A percentile compares a stretch with the other conserved stretches of the same genome.
These are phyloP conservation scores for pig (Sus scrofa) DNA, from an alignment of 2,113 vertebrate species.

Conservation along the genomic window DNA sequence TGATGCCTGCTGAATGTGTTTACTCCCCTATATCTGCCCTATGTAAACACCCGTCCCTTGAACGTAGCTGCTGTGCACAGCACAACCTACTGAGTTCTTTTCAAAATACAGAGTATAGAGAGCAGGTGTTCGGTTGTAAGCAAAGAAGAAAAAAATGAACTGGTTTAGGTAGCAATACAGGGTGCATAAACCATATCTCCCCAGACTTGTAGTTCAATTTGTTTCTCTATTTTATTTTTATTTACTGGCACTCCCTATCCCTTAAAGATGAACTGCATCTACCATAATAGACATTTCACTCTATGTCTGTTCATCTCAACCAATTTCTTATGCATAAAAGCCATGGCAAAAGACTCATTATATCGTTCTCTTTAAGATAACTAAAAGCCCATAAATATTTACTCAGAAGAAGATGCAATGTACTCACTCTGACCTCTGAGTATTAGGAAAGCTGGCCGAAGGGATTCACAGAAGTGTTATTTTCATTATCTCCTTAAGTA, in stretches of 20 bases:
- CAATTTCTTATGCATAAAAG: background rate
- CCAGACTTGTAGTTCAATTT: background rate
- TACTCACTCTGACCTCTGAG: background rate
- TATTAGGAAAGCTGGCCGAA: background rate
- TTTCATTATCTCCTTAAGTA: background rate
- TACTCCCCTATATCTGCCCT: background rate
- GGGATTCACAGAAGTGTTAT: background rate
- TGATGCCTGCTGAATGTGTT: background rate
- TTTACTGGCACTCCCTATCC: background rate
- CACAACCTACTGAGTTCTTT: constrained; percentile 37
- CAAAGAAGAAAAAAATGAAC: background rate
- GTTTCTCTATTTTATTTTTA: constrained; percentile 55
- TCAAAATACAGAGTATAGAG: background rate
- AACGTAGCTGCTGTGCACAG: background rate
- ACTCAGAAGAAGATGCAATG: background rate
- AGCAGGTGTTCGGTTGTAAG: constrained; percentile 48
- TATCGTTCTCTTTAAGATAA: constrained; percentile 38
- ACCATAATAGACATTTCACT: background rate
- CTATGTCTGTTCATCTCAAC: background rate
- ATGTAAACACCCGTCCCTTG: background rate
- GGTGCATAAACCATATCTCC: background rate
- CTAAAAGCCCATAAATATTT: background rate
- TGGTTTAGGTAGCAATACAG: background rate
- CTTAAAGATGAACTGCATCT: background rate
- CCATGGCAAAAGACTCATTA: background rate